Evolutionary conservation across 2,797 vertebrate species (phyloP).

Genomic region (Pagetopsis macropterus): DNA sequence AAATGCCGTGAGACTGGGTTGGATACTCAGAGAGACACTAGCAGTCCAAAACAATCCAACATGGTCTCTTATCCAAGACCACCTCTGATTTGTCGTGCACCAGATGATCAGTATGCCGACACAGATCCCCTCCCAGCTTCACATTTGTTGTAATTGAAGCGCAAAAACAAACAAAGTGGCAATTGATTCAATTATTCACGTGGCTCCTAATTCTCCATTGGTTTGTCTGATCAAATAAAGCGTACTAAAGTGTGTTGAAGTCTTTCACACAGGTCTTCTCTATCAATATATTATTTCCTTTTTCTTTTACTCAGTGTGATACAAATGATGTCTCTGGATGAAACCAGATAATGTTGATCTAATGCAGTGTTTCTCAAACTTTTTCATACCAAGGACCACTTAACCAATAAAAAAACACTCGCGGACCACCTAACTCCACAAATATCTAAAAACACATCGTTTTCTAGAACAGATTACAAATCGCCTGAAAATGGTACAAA

Average conservation of each 20-base stretch:
- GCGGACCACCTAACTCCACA: no score
- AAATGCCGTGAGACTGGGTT: no score
- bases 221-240: slow-evolving; percentile 62
- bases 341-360: background rate
- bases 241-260: slow-evolving; percentile 48
- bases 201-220: slow-evolving; percentile 47
- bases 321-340: slow-evolving; percentile 3
- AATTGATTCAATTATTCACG: slow-evolving; percentile 64
- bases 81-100: slow-evolving; percentile 55
- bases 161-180: background rate
- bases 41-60: slow-evolving; percentile 29
- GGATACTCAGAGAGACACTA: slow-evolving; percentile 40
- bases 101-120: slow-evolving; percentile 35
- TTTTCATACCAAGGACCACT: no score
- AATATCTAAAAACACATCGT: no score
- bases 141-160: slow-evolving; percentile 40
- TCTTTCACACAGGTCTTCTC: slow-evolving; percentile 28
- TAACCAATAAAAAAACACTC: no score
- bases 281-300: slow-evolving; percentile 28
- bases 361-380: no score
- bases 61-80: slow-evolving; percentile 45
- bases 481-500: no score
- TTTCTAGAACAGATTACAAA: no score
- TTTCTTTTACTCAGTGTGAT: slow-evolving; percentile 11
- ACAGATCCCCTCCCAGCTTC: slow-evolving; percentile 25